Base-by-base conservation (phyloP, 2,888 invertebrate species). In the Pasiphila rectangulata region DNA sequence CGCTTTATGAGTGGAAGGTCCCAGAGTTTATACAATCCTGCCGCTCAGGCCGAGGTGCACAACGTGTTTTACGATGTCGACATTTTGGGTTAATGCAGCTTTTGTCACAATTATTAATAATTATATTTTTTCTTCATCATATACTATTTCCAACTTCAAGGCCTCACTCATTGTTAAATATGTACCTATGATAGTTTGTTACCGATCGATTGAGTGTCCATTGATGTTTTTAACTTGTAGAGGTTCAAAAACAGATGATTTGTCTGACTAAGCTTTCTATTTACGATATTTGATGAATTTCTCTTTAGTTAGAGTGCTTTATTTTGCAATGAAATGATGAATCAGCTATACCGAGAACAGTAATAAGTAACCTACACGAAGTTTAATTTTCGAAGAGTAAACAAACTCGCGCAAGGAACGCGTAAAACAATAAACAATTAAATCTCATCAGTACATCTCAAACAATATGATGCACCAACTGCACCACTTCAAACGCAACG, bases 1-100 rank as follows among this genome's bases (percentile, higher is more conserved):
- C 67, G 66, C 46, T 75, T 77, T 72, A 76, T 63, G 69, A 74
- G 69, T 73, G 72, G 70, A 79, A 79, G 71, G 71, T 73, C 68
- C 60, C 69, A 59, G 51, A 56, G 60, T 67, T 62, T 65, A 72
- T 73, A 71, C 72, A 72, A 67, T 67, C 74, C 70, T 64, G 64
- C 69, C 64, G 48, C 58, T 60, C 68, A 69, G 64, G 69, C 67
- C 63, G 64, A 69, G 64, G 60, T 59, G 58, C 51, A 46, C 54
- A 51, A 37, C 51, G 41, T 55, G 46, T 48, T 39, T 30, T 35
- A 39, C 23, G 39, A 36, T 41, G 27, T 34, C 30, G 16, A 36
- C 36, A 25, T 44, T 44, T 43, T 24, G 27, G 32, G 24, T 30
- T 37, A 30, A 35, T 38, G 17, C 39, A 34, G 15, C 10, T 19